These are phyloP conservation scores for Podotricha telesiphe DNA, from an alignment of 2,888 invertebrate species.

Conservation along the genomic window DNA sequence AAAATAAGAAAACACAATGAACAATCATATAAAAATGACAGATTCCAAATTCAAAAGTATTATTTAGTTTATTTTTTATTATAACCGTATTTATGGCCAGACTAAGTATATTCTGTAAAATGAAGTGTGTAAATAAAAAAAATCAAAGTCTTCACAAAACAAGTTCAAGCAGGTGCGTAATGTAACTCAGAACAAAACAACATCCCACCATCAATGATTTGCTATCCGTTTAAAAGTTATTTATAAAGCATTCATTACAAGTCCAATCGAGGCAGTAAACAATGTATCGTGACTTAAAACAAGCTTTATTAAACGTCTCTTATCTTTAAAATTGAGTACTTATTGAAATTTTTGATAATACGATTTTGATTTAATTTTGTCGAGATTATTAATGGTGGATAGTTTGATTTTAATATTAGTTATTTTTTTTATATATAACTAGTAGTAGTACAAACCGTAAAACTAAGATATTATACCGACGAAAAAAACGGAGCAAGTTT, in stretches of 20 bases:
- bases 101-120: no score
- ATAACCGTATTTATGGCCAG: no score
- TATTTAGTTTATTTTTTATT: no score
- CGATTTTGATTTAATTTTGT: background rate
- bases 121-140: background rate
- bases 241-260: slow-evolving; percentile 71
- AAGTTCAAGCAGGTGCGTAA: slow-evolving; percentile 36
- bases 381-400: background rate
- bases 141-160: background rate
- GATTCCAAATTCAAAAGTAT: no score
- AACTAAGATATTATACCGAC: no score
- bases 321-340: slow-evolving; percentile 37
- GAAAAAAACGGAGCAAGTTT: no score
- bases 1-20: no score
- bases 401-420: no score
- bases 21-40: no score
- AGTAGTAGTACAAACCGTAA: no score
- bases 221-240: slow-evolving; percentile 54
- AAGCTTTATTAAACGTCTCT: slow-evolving; percentile 43
- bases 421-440: no score
- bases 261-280: slow-evolving; percentile 65
- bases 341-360: slow-evolving; percentile 12
- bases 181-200: slow-evolving; percentile 28
- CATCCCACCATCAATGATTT: slow-evolving; percentile 36
- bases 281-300: slow-evolving; percentile 59